Conservation (phyloP, 1,140 invertebrate genomes). For the Cylas formicarius region DNA sequence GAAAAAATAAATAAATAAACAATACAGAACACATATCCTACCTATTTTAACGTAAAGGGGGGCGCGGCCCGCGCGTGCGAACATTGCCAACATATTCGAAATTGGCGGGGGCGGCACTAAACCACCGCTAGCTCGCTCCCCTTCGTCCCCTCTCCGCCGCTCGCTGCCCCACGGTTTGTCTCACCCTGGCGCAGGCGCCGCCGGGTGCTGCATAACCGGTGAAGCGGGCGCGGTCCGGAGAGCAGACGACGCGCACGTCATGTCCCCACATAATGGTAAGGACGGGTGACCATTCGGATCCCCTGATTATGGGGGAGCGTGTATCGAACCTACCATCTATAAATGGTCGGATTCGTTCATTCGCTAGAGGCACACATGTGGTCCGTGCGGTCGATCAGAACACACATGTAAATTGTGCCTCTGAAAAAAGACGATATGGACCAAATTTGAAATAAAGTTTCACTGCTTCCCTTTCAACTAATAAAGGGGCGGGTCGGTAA, state of each 20-base stretch:
- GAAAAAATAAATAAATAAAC: slow-evolving; percentile 9
- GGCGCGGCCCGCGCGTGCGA: slow-evolving; percentile 8
- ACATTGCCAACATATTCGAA: slow-evolving; percentile 3
- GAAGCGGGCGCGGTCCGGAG: slow-evolving; percentile 6
- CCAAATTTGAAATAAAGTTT: too few relatives aligned
- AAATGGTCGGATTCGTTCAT: slow-evolving; percentile 1
- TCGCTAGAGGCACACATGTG: slow-evolving; percentile 20
- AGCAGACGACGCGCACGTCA: too few relatives aligned
- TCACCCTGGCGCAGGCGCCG: slow-evolving; percentile 5
- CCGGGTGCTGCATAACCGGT: slow-evolving; percentile 12
- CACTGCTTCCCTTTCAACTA: too few relatives aligned
- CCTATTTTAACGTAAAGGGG: too few relatives aligned
- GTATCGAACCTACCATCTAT: slow-evolving; percentile 6
- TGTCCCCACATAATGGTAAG: too few relatives aligned
- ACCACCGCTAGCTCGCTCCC: slow-evolving; percentile 22
- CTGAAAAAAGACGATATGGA: slow-evolving; percentile 24
- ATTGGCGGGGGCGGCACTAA: slow-evolving; percentile 10
- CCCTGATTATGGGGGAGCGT: too few relatives aligned
- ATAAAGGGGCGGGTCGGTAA: too few relatives aligned
- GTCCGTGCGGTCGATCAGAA: slow-evolving; percentile 16
- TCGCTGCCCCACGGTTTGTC: slow-evolving; percentile 12
- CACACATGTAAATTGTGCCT: slow-evolving; percentile 20
- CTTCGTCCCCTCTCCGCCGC: slow-evolving; percentile 18
- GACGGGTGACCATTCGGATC: too few relatives aligned
- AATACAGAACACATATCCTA: slow-evolving; percentile 25